phyloP scores from a whole-genome alignment of 2,113 vertebrate species.

The Numida meleagris region DNA sequence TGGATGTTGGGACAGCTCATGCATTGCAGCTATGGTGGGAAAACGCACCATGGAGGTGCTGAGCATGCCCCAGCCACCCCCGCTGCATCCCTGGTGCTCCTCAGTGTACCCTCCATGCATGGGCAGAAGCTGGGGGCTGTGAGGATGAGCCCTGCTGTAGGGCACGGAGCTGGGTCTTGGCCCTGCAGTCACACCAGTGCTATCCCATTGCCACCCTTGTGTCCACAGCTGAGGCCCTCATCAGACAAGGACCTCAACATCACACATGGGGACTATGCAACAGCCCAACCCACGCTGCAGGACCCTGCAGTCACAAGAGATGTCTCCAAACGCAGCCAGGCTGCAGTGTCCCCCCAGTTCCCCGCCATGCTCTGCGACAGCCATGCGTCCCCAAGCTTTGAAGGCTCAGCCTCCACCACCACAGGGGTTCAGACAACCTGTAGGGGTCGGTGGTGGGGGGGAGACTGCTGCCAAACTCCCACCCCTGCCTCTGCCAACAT shows the following conservation, averaged over 20 bases:
- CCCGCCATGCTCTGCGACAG: not conserved
- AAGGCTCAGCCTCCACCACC: not conserved
- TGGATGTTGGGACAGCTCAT: not conserved
- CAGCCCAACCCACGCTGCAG: not conserved
- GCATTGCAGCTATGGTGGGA: not conserved
- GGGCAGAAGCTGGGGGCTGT: not conserved
- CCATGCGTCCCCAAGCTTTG: not conserved
- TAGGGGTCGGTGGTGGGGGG: not conserved
- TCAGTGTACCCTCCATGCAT: not conserved
- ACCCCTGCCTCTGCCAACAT: not conserved
- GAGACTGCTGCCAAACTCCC: not conserved
- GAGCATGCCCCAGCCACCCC: not conserved
- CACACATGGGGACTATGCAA: fast-evolving
- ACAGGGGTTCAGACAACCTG: slow-evolving; percentile 20
- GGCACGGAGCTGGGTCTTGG: not conserved
- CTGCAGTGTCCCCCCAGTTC: not conserved
- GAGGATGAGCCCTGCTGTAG: not conserved
- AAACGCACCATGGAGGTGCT: not conserved
- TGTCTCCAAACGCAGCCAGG: not conserved
- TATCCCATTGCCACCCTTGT: not conserved
- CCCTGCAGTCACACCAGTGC: not conserved
- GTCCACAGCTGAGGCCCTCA: not conserved
- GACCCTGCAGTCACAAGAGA: not conserved
- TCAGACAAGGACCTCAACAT: not conserved
- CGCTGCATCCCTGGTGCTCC: not conserved